Evolutionary conservation across 2,797 vertebrate genomes (phyloP).

Genomic region (Manis pentadactyla): DNA sequence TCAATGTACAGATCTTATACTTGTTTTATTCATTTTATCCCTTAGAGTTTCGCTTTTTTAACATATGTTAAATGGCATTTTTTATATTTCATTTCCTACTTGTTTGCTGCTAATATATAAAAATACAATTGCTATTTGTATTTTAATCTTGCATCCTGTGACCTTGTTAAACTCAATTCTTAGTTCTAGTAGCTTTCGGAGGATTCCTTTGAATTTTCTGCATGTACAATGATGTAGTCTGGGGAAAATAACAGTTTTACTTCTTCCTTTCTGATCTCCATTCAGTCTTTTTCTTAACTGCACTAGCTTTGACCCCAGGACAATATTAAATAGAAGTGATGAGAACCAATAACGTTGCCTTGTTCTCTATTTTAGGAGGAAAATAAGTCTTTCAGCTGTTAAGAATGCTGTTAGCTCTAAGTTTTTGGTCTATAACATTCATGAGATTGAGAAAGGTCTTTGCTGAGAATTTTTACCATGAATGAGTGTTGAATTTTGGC

Average conservation of each 20-base stretch:
- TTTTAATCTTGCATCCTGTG: not conserved
- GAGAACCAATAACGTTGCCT: not conserved
- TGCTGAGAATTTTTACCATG: not conserved
- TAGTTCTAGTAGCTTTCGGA: not conserved
- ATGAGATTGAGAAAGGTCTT: not conserved
- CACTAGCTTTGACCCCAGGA: not conserved
- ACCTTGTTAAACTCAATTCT: not conserved
- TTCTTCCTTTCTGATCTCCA: not conserved
- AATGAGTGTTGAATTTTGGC: not conserved
- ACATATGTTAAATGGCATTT: not conserved
- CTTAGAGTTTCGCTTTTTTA: not conserved
- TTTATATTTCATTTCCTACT: not conserved
- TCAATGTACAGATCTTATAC: not conserved
- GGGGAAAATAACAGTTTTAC: not conserved
- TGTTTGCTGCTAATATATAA: not conserved
- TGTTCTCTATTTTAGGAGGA: not conserved
- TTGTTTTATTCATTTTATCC: not conserved
- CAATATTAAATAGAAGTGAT: not conserved
- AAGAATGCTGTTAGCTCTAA: not conserved
- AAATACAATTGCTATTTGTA: not conserved
- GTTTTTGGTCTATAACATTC: not conserved
- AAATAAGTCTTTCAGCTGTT: not conserved
- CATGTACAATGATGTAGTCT: not conserved
- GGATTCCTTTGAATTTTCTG: not conserved
- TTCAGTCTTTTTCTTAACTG: not conserved